Evolutionary conservation across 2,113 vertebrate species (phyloP), one percentile per base, ranked within the genome.

Genomic region (Amazona guildingii): DNA sequence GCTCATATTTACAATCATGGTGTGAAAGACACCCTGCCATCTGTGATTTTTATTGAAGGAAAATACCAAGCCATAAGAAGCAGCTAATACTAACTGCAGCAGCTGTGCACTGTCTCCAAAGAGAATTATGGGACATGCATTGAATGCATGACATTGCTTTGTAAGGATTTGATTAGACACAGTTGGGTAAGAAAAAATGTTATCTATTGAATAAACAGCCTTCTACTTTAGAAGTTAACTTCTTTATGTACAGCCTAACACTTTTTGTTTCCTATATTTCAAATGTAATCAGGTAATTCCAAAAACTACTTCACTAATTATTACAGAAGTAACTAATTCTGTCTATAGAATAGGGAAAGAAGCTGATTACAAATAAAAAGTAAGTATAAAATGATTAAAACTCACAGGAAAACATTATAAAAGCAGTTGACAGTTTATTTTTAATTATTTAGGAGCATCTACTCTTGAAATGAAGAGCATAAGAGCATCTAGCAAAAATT

Each of bases 91-190:
- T 97, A 94, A 86, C 95, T 88, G 93, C 94, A 98, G 97, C 98
- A 98, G 98, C 98, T 98, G 98, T 98, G 92, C 96, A 83, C 94
- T 93, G 92, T 98, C 98, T 98, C 98, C 96, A 96, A 93, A 97
- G 97, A 98, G 97, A 98, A 95, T 98, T 98, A 98, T 88, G 96
- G 97, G 94, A 84, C 94, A 96, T 97, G 95, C 77, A 59, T 62
- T 77, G 96, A 96, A 97, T 85, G 95, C 78, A 70, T 95, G 96
- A 91, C 96, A 98, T 97, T 90, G 97, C 95, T 98, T 54, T 86
- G 94, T 70, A 69, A 93, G 93, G 96, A 96, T 95, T 94, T 96
- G 92, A 97, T 98, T 97, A 97, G 97, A 93, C 76, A 97, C 96
- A 97, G 84, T 96, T 82, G 83, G 91, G 82, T 21, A 82, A 96